Conservation (phyloP, 2,113 vertebrate species). For the Saccopteryx leptura region DNA sequence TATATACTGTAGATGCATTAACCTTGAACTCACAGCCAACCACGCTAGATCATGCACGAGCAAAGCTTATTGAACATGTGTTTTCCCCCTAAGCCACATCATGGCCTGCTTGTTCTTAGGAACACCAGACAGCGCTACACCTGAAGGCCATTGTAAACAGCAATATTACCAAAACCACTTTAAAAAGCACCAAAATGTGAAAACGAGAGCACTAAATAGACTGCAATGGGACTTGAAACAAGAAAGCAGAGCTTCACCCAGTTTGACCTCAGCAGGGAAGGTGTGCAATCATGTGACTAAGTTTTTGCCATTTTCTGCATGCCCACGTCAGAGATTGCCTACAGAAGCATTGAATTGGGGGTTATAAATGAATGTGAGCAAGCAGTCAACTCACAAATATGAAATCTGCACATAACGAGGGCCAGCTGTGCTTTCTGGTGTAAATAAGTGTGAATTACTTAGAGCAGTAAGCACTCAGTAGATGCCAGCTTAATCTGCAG, state of each 20-base stretch:
- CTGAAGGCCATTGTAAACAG: background rate
- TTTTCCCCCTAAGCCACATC: background rate
- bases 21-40: background rate
- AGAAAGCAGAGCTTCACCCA: background rate
- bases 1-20: background rate
- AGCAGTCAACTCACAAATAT: background rate
- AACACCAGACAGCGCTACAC: background rate
- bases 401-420: background rate
- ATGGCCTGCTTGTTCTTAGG: background rate
- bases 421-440: background rate
- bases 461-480: background rate
- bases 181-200: background rate
- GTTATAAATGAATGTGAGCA: background rate
- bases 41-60: background rate
- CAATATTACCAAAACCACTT: background rate
- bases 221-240: background rate
- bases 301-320: background rate
- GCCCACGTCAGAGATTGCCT: background rate
- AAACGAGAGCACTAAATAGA: background rate
- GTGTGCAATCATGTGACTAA: background rate
- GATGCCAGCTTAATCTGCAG: background rate
- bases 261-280: background rate
- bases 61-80: background rate
- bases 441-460: background rate
- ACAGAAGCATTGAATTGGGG: background rate